These are phyloP conservation scores for Mormyrus hasselquistii DNA, from an alignment of 2,797 vertebrate species.

Conservation along the genomic window DNA sequence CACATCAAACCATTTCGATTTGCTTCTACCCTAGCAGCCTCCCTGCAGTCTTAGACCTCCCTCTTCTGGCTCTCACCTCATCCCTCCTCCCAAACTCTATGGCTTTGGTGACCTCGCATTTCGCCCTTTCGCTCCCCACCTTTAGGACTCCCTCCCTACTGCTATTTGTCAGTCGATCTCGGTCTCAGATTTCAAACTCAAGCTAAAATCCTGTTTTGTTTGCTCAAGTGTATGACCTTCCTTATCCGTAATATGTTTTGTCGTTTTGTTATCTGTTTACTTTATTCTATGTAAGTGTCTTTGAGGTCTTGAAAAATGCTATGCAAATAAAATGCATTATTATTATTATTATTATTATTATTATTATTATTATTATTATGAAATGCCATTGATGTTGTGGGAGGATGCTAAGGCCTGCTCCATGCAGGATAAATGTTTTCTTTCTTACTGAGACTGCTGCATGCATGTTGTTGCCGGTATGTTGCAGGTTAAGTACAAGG, in stretches of 20 bases:
- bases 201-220: not conserved
- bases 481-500: constrained; percentile 3
- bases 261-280: not conserved
- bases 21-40: not conserved
- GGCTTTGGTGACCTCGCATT: not conserved
- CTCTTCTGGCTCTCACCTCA: not conserved
- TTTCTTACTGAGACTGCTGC: not conserved
- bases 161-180: not conserved
- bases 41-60: not conserved
- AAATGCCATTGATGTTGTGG: not conserved
- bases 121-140: not conserved
- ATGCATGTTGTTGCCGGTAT: not conserved
- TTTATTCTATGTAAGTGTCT: not conserved
- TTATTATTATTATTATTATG: not conserved
- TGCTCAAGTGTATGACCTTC: not conserved
- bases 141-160: not conserved
- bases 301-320: not conserved
- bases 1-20: not conserved
- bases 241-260: not conserved
- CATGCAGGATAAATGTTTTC: not conserved
- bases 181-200: not conserved
- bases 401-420: not conserved
- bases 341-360: not conserved
- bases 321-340: not conserved
- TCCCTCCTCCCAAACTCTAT: not conserved